Conservation (phyloP, 2,113 vertebrate genomes). For the Rallus limicola region DNA sequence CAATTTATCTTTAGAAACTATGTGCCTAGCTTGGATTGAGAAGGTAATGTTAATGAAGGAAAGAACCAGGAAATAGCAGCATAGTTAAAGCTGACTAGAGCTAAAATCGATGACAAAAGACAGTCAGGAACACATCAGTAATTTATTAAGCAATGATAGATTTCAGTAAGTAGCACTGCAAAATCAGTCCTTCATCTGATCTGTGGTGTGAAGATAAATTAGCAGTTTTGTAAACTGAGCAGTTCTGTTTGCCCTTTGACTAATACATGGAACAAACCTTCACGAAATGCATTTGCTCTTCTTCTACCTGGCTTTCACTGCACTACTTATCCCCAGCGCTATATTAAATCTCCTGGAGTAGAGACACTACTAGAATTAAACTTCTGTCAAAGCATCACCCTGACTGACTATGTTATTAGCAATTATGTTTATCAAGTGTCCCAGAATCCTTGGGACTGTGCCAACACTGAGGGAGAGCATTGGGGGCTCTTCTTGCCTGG, state of each 20-base stretch:
- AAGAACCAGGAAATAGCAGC: conserved; percentile 2
- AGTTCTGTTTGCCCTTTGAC: neutral
- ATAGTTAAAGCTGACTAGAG: conserved; percentile 10
- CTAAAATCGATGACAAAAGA: conserved; percentile 33
- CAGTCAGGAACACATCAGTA: conserved; percentile 35
- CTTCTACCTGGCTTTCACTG: neutral
- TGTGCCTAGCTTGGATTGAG: neutral
- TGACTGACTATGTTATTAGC: neutral
- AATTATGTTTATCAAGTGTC: neutral
- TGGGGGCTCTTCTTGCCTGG: neutral
- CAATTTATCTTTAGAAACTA: conserved; percentile 42
- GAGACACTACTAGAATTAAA: neutral
- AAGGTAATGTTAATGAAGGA: conserved; percentile 51
- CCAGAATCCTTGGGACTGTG: neutral
- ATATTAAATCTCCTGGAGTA: neutral
- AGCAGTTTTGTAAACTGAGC: conserved; percentile 10
- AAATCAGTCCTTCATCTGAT: conserved; percentile 5
- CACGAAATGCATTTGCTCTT: neutral
- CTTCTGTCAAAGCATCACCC: neutral
- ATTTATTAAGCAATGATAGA: conserved; percentile 59
- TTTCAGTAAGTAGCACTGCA: conserved; percentile 18
- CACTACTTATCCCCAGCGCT: neutral
- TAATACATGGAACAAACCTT: neutral
- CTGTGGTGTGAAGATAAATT: neutral
- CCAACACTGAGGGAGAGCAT: neutral